Conservation (phyloP, 2,888 invertebrate species). For the Tipula unca region DNA sequence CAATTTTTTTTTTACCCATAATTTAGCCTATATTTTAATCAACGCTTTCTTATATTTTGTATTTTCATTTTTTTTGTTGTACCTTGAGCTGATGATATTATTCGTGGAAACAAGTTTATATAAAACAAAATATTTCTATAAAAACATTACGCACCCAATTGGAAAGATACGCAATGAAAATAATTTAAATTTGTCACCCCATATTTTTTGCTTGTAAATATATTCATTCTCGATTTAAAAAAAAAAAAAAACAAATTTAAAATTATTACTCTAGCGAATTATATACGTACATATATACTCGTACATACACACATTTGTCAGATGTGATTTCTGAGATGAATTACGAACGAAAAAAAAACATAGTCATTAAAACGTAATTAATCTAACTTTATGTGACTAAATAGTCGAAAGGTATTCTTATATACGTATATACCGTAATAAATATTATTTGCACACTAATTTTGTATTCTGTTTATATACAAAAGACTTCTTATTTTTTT, state of each 20-base stretch:
- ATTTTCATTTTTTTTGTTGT: too few species aligned
- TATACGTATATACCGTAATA: not conserved
- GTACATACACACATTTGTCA: not conserved
- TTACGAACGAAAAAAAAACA: not conserved
- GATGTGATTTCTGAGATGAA: not conserved
- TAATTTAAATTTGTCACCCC: too few species aligned
- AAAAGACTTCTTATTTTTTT: not conserved
- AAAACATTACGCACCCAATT: too few species aligned
- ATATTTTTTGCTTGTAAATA: not conserved
- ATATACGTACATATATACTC: not conserved
- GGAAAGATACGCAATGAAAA: too few species aligned
- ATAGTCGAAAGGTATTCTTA: not conserved
- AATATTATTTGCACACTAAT: not conserved
- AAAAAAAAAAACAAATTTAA: not conserved
- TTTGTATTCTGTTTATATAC: not conserved
- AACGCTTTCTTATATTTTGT: too few species aligned
- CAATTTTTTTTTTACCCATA: too few species aligned
- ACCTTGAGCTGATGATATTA: too few species aligned
- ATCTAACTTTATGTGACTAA: not conserved
- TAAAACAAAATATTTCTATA: too few species aligned
- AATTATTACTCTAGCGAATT: not conserved
- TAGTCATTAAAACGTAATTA: not conserved
- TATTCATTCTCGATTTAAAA: not conserved
- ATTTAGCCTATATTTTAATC: too few species aligned
- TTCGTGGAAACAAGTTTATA: too few species aligned